A percentile compares a stretch with the other conserved stretches of the same genome.
Conservation (phyloP, 2,113 vertebrate genomes). For the Ciconia stormi region DNA sequence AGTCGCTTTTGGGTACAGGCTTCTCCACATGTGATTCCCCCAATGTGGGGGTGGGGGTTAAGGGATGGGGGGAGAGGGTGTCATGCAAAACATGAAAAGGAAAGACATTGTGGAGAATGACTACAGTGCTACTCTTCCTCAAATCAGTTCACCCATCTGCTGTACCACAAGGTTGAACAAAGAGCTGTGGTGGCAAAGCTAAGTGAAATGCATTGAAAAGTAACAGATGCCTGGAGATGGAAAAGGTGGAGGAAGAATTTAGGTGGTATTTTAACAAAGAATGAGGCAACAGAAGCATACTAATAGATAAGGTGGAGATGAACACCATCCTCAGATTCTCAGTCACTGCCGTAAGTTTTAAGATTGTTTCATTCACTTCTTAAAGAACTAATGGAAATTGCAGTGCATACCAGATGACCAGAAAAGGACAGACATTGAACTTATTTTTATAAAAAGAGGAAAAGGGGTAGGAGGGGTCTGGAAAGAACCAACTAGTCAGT, state of each 20-base stretch:
- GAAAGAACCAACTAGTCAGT: neutral
- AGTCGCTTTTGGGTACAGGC: neutral
- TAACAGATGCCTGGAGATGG: neutral
- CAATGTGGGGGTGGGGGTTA: accelerated
- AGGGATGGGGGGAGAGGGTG: neutral
- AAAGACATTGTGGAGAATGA: neutral
- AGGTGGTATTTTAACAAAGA: neutral
- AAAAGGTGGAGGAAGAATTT: neutral
- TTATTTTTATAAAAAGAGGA: neutral
- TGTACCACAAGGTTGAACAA: neutral
- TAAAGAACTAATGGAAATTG: neutral
- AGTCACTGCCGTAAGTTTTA: neutral
- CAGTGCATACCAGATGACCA: neutral
- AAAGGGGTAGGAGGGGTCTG: neutral
- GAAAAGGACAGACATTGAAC: neutral
- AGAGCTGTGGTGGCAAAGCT: neutral
- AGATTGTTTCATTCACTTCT: neutral
- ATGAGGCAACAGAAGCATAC: neutral
- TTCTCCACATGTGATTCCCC: neutral
- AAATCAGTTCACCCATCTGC: neutral
- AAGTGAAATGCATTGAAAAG: neutral
- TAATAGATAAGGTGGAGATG: neutral
- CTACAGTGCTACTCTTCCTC: neutral
- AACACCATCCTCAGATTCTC: neutral
- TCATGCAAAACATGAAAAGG: neutral